Percentiles rank a stretch among this genome's conserved stretches.
Conservation (phyloP, 2,797 vertebrate species). For the Acrocephalus scirpaceus region DNA sequence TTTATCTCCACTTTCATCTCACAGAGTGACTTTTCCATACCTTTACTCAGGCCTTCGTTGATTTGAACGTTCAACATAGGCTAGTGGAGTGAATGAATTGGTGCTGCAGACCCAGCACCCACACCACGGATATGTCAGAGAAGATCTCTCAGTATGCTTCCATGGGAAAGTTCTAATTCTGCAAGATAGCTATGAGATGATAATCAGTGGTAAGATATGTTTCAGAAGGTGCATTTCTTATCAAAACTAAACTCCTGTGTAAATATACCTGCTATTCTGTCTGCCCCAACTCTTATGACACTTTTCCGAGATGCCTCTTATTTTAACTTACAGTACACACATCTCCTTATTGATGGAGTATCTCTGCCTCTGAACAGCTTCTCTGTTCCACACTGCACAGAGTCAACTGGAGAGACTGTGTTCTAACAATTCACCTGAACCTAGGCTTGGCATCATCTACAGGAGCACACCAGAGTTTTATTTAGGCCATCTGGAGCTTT, state of each 20-base stretch:
- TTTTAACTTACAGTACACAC: background rate
- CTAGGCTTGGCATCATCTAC: background rate
- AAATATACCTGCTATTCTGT: background rate
- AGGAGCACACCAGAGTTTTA: background rate
- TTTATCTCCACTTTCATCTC: background rate
- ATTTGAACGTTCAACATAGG: background rate
- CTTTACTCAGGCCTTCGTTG: background rate
- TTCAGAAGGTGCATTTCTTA: background rate
- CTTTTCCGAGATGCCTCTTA: background rate
- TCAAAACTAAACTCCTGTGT: background rate
- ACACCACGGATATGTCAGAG: background rate
- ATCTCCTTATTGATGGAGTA: background rate
- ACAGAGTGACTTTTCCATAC: background rate
- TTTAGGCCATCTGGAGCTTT: background rate
- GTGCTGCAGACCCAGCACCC: background rate
- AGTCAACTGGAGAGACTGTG: background rate
- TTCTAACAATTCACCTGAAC: background rate
- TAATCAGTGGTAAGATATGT: background rate
- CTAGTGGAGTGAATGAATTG: background rate
- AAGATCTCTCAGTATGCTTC: background rate
- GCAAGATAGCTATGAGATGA: background rate
- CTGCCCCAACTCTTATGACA: background rate
- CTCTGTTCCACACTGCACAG: background rate
- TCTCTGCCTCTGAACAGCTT: background rate
- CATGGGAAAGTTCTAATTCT: background rate